Evolutionary conservation across 23 tunicate species (phyloP), one percentile per base, ranked within the genome.

Genomic region (Styela plicata): DNA sequence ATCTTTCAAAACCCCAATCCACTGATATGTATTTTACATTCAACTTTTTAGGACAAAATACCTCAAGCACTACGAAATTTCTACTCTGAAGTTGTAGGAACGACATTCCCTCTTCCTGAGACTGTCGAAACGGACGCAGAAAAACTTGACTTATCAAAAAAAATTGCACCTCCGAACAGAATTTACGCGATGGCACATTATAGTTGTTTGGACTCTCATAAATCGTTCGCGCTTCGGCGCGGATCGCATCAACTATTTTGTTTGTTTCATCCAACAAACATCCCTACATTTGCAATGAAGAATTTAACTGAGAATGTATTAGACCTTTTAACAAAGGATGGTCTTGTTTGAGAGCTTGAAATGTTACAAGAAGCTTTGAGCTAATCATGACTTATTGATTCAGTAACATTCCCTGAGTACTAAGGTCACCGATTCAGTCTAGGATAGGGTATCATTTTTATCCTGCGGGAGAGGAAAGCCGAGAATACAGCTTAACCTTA

Each of bases 251-350:
- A 91, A 53, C 24, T 91, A n/a, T 91, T 91, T 63, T 90, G 85
- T 24, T 13, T 87, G 3, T 91, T 79, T 57, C 81, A 76, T 31
- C 74, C 85, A 19, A 33, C 68, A 34, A 63, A 36, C 2, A 80
- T 86, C 2, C 91, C 97, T 0, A 91, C 90, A 19, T 91, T 83
- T 53, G 83, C 97, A 0, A 29, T 91, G 82, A 83, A 84, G 67
- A 82, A 76, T 24, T 64, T 91, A 22, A 91, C 91, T n/a, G 90
- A 78, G 64, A 68, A 80, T 1, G 69, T 83, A 0, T n/a, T 91
- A 0, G 78, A 86, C 3, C 67, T 64, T 52, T 52, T 91, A n/a
- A 24, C 73, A 16, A 79, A 79, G 69, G 88, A 84, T 57, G 75
- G 76, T 2, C 32, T 79, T 7, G 31, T 89, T 24, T 89, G 69